A percentile compares a stretch with the other conserved stretches of the same genome.
phyloP scores from a whole-genome alignment of 2,888 invertebrate genomes.

The Melangyna quadrimaculata region DNA sequence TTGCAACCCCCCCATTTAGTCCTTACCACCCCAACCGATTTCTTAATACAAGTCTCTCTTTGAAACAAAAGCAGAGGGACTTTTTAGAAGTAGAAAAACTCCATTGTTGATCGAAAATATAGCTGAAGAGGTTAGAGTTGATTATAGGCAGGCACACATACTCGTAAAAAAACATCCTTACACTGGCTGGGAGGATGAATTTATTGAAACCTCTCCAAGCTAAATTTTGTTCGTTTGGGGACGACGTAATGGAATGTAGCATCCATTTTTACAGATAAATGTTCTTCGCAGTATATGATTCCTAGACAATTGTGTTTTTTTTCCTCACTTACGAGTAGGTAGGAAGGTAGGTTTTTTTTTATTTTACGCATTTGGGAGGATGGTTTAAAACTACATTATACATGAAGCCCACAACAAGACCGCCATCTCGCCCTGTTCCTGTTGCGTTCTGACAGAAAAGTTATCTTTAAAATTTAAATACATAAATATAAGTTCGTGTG shows the following conservation, averaged over 20 bases:
- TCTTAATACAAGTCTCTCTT: conserved; percentile 53
- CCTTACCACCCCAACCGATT: conserved; percentile 62
- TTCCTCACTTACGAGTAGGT: no score
- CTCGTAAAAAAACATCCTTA: not conserved
- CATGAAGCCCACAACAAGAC: conserved; percentile 25
- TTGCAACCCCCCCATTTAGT: conserved; percentile 50
- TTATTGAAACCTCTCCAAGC: not conserved
- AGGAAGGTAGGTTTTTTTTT: not conserved
- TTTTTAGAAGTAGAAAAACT: conserved; percentile 16
- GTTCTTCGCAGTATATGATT: conserved; percentile 50
- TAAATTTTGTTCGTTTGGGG: not conserved
- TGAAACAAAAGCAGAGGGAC: conserved; percentile 48
- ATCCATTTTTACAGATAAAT: conserved; percentile 38
- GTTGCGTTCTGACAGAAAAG: conserved; percentile 36
- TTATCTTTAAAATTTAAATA: conserved; percentile 44
- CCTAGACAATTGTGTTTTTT: conserved; percentile 46
- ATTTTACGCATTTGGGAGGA: conserved; percentile 34
- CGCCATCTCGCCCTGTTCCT: conserved; percentile 22
- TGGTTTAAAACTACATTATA: conserved; percentile 36
- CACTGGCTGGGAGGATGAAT: not conserved
- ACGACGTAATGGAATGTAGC: not conserved
- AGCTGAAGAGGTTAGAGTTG: conserved; percentile 54
- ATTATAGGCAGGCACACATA: conserved; percentile 22
- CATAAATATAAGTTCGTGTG: not conserved
- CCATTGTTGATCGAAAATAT: conserved; percentile 62